Base-by-base conservation (phyloP, 2,797 vertebrate genomes). In the Bovichtus diacanthus region DNA sequence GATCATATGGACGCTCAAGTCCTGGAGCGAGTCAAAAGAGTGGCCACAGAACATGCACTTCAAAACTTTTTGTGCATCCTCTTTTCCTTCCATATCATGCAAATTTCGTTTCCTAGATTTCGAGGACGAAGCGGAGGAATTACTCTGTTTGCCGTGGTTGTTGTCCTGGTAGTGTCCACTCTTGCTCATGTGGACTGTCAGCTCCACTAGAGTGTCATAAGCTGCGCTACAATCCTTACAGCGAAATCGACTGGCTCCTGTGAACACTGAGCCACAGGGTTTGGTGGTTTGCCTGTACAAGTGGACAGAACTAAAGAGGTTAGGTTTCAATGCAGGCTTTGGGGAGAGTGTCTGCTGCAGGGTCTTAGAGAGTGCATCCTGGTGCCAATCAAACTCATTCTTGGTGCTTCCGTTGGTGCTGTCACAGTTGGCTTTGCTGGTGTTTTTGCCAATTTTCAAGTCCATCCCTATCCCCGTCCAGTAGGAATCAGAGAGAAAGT, bases 21-120 rank as follows among this genome's bases (percentile, higher is more conserved):
- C 98, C 94, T 99, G 98, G 75, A 99, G 96, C 6, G 98, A 99
- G 83, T 99, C 98, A 65, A 99, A 99, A 43, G 98, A 99, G 90
- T 99, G 98, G 41, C 98, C 98, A 29, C 98, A 99, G 90, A 99
- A 99, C 98, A 99, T 99, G 76, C 98, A 99, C 76, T 99, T 99
- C 63, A 99, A 94, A 59, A 99, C 98, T 82, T 99, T 99, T 62
- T 99, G 98, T 1, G 98, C 98, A 11, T 99, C 98, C 91, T 99
- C 98, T 71, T 99, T 99, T 16, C 95, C 96, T 86, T 99, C 98
- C 96, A 98, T 96, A 15, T 99, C 98, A 44, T 99, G 98, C 88
- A 99, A 95, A 65, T 96, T 97, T 82, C 98, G 94, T 90, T 99
- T 99, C 23, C 97, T 94, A 51, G 96, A 95, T 85, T 99, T 99